A percentile compares a stretch with the other conserved stretches of the same genome.
phyloP scores from a whole-genome alignment of 2,797 vertebrate species.

The Argentina silus region DNA sequence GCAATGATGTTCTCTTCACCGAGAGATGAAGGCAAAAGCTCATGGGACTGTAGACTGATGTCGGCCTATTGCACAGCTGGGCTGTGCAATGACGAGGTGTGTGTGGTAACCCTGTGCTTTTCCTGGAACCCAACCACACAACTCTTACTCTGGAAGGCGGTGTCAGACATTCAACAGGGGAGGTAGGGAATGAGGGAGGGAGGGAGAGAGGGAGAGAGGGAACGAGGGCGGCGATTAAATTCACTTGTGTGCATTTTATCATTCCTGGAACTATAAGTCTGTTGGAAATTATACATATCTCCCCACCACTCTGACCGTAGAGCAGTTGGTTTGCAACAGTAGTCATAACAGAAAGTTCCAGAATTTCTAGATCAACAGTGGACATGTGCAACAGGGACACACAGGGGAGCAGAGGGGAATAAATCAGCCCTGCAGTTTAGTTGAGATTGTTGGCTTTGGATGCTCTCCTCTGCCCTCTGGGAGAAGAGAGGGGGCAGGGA shows the following conservation, averaged over 20 bases:
- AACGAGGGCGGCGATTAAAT: not conserved
- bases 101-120: slow-evolving; percentile 54
- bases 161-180: not conserved
- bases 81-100: slow-evolving; percentile 27
- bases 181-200: too few species aligned
- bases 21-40: slow-evolving; percentile 18
- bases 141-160: slow-evolving; percentile 25
- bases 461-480: slow-evolving; percentile 16
- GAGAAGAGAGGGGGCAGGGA: slow-evolving; percentile 5
- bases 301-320: slow-evolving; percentile 23
- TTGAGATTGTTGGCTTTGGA: slow-evolving; percentile 29
- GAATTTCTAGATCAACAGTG: slow-evolving; percentile 40
- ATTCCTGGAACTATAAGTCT: slow-evolving; percentile 5
- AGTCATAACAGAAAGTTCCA: slow-evolving; percentile 43
- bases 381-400: slow-evolving; percentile 17
- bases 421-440: not conserved
- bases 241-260: slow-evolving; percentile 3
- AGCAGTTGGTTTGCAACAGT: slow-evolving; percentile 41
- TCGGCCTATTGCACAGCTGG: not conserved
- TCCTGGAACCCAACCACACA: slow-evolving; percentile 51
- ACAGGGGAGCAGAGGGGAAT: slow-evolving; percentile 16
- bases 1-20: too few species aligned
- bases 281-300: slow-evolving; percentile 24
- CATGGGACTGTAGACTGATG: not conserved
- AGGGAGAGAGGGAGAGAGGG: too few species aligned